These are phyloP conservation scores for Nomada lathburiana DNA, from an alignment of 2,888 invertebrate genomes.

Conservation along the genomic window DNA sequence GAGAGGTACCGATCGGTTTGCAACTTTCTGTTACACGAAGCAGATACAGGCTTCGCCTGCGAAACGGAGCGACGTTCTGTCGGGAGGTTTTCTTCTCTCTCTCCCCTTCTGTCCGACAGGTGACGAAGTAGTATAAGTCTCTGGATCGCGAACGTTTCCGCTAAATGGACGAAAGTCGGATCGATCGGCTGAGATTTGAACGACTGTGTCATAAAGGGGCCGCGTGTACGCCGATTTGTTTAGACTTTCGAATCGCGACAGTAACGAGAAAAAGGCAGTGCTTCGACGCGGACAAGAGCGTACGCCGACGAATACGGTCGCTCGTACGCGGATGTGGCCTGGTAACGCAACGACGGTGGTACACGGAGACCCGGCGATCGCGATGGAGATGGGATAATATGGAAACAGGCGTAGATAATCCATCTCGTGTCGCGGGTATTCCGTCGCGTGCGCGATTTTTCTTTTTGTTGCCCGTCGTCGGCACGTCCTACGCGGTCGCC, in stretches of 20 bases:
- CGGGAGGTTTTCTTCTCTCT: not conserved
- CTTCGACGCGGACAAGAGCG: constrained; percentile 9
- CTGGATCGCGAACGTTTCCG: too few species aligned
- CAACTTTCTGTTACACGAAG: not conserved
- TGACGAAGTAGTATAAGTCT: too few species aligned
- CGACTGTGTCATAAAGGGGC: too few species aligned
- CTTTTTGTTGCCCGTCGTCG: not conserved
- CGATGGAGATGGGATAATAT: constrained; percentile 59
- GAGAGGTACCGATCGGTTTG: not conserved
- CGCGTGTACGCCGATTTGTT: not conserved
- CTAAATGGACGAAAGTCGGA: too few species aligned
- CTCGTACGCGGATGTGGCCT: constrained; percentile 67
- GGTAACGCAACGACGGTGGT: constrained; percentile 58
- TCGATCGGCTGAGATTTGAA: too few species aligned
- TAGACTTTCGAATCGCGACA: constrained; percentile 19
- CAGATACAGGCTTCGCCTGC: too few species aligned
- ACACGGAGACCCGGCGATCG: constrained; percentile 46
- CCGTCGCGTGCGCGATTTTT: constrained; percentile 29
- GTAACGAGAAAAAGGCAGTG: constrained; percentile 13
- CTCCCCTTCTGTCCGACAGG: too few species aligned
- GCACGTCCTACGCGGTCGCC: not conserved
- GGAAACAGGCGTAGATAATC: constrained; percentile 33
- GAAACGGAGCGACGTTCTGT: not conserved
- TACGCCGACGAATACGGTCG: constrained; percentile 36
- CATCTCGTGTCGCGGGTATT: constrained; percentile 1